Conservation (phyloP, 1,140 invertebrate genomes). For the Cydia strobilella region DNA sequence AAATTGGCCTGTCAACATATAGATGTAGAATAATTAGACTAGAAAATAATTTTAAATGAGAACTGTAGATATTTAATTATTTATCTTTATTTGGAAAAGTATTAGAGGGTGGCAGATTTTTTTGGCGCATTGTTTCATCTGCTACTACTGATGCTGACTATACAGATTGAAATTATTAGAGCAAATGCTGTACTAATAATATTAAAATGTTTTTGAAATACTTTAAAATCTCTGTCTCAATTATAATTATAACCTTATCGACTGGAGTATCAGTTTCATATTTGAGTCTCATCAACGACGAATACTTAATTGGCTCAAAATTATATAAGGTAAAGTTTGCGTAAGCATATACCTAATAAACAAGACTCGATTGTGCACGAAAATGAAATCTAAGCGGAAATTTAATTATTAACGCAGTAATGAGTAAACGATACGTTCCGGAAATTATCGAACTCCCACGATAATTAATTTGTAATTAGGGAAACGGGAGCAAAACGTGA, state of each 20-base stretch:
- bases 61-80: too few relatives aligned
- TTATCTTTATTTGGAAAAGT: too few relatives aligned
- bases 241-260: not conserved
- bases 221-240: not conserved
- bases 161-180: too few relatives aligned
- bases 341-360: constrained; percentile 3
- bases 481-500: constrained; percentile 10
- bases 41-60: too few relatives aligned
- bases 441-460: not conserved
- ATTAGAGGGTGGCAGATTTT: too few relatives aligned
- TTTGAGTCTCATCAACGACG: constrained; percentile 1
- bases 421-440: constrained; percentile 13
- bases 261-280: not conserved
- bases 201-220: too few relatives aligned
- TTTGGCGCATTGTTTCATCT: too few relatives aligned
- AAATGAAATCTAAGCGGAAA: constrained; percentile 18
- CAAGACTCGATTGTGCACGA: constrained; percentile 15
- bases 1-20: too few relatives aligned
- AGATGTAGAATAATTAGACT: too few relatives aligned
- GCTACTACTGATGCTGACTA: too few relatives aligned
- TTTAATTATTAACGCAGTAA: constrained; percentile 31
- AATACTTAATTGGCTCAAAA: not conserved
- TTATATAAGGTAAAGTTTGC: constrained; percentile 8
- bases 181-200: too few relatives aligned
- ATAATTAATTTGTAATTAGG: constrained; percentile 16